These are phyloP conservation scores for Tupaia chinensis DNA, from an alignment of 2,113 vertebrate genomes.

Conservation along the genomic window DNA sequence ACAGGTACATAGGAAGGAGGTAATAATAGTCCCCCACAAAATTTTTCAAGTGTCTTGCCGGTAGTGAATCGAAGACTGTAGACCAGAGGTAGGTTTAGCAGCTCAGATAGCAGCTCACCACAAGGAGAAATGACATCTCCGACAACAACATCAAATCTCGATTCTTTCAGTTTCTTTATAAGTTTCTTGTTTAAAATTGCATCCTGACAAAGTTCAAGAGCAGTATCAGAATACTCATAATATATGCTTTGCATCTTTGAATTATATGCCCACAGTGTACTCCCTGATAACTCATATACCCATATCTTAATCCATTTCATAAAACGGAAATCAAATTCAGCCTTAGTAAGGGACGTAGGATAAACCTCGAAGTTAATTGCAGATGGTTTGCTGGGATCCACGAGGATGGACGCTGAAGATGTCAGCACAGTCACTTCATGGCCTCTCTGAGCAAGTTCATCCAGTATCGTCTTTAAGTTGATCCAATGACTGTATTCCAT, in stretches of 20 bases:
- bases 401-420: constrained; percentile 80
- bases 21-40: constrained; percentile 78
- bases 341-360: constrained; percentile 77
- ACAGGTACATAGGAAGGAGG: constrained; percentile 85
- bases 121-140: constrained; percentile 80
- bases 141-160: constrained; percentile 82
- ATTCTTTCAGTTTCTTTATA: constrained; percentile 75
- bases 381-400: constrained; percentile 59
- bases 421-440: constrained; percentile 86
- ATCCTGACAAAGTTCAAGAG: constrained; percentile 59
- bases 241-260: neutral
- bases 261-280: constrained; percentile 13
- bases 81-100: constrained; percentile 82
- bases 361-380: constrained; percentile 78
- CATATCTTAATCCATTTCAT: neutral
- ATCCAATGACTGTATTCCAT: constrained; percentile 92
- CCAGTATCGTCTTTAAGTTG: constrained; percentile 88
- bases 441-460: constrained; percentile 86
- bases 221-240: rapidly evolving
- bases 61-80: constrained; percentile 79
- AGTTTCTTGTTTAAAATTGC: constrained; percentile 77
- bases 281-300: neutral
- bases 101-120: constrained; percentile 86
- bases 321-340: neutral
- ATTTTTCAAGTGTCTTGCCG: constrained; percentile 73